These are phyloP conservation scores for Mechanitis messenoides DNA, from an alignment of 2,888 invertebrate genomes.

Conservation along the genomic window DNA sequence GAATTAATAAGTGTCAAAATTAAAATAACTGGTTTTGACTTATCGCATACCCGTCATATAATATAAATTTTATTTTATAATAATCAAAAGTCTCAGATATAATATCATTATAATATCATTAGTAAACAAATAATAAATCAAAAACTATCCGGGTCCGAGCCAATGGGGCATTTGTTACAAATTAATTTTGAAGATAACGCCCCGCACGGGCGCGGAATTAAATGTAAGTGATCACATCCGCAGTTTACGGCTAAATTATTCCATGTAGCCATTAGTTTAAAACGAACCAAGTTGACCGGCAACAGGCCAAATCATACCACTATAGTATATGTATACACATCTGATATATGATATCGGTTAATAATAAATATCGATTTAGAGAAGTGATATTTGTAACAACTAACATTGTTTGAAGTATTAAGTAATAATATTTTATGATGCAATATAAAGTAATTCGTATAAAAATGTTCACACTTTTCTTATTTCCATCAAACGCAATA, in stretches of 20 bases:
- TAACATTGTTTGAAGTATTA: neutral
- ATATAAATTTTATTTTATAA: neutral
- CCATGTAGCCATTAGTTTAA: constrained; percentile 22
- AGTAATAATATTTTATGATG: neutral
- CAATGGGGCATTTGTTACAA: constrained; percentile 42
- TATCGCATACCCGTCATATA: too few species aligned
- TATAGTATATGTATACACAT: too few species aligned
- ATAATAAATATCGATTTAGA: neutral
- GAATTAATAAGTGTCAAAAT: too few species aligned
- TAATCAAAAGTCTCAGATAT: constrained; percentile 7
- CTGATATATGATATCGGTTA: neutral
- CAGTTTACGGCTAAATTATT: constrained; percentile 33
- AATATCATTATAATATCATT: neutral
- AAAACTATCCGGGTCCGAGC: constrained; percentile 34
- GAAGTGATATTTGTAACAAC: neutral
- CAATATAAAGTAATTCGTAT: constrained; percentile 3
- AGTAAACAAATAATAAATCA: constrained; percentile 41
- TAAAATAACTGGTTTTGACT: too few species aligned
- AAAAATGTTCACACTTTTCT: constrained; percentile 8
- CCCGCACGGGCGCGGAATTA: constrained; percentile 51
- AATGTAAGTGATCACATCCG: constrained; percentile 48
- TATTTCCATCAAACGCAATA: constrained; percentile 14
- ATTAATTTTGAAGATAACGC: constrained; percentile 60
- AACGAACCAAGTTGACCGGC: constrained; percentile 14
- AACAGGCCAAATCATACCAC: neutral